These are phyloP conservation scores for Labeo calbasu DNA, from an alignment of 2,797 vertebrate genomes.

Conservation along the genomic window DNA sequence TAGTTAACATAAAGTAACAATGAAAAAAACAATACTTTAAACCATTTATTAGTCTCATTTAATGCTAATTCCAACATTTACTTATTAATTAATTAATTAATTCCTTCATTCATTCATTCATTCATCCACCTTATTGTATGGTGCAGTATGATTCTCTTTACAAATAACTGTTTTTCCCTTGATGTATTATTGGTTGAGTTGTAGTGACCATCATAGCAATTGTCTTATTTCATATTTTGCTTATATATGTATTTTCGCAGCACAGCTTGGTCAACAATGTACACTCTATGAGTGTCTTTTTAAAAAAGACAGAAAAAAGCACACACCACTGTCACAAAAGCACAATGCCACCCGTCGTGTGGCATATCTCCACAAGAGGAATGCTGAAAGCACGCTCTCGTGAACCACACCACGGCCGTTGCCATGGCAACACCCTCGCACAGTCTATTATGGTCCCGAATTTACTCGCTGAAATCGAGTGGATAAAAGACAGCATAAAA, in stretches of 20 bases:
- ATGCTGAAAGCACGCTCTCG: constrained; percentile 33
- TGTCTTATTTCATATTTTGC: constrained; percentile 5
- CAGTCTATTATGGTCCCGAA: constrained; percentile 15
- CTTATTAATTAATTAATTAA: no score
- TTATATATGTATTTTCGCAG: background rate
- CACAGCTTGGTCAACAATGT: constrained; percentile 1
- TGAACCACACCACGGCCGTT: constrained; percentile 40
- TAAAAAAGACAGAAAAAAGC: constrained; percentile 20
- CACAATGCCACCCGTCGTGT: constrained; percentile 32
- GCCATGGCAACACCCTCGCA: constrained; percentile 52
- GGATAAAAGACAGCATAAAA: constrained; percentile 40
- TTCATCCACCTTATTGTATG: background rate
- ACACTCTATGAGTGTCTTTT: constrained; percentile 13
- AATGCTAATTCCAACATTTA: background rate
- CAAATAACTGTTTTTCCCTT: background rate
- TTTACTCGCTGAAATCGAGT: constrained; percentile 43
- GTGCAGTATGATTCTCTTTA: background rate
- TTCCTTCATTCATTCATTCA: background rate
- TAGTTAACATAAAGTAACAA: no score
- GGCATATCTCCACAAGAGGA: constrained; percentile 19
- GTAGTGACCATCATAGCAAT: background rate
- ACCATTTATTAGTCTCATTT: no score
- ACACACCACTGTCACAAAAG: constrained; percentile 1
- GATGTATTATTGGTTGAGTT: background rate
- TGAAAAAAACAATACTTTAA: no score